Base-by-base conservation (phyloP, 2,797 vertebrate species). In the Xiphophorus birchmanni region DNA sequence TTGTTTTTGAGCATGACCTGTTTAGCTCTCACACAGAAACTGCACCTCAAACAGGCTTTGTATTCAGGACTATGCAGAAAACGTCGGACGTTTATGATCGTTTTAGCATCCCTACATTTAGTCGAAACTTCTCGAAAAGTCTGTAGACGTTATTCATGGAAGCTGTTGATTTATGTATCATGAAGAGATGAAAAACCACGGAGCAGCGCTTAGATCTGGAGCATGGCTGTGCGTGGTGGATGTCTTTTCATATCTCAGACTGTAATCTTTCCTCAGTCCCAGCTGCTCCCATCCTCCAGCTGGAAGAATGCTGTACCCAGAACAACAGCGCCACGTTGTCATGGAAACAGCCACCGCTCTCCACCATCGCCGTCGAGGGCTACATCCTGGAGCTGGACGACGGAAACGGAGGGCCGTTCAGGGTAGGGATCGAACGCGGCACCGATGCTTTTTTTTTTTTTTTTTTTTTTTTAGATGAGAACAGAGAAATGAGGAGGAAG, bases 321-420 rank as follows among this genome's bases (percentile, higher is more conserved):
- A 99, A 98, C 95, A 99, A 98, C 96, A 99, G 98, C 0, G 97
- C 97, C 54, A 99, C 98, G 0, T 92, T 99, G 94, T 99, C 98
- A 80, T 99, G 99, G 99, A 99, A 99, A 92, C 98, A 99, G 94
- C 98, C 98, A 0, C 97, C 98, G 0, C 95, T 99, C 85, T 99
- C 99, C 42, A 96, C 96, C 1, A 97, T 99, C 87, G 88, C 94
- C n/a, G 98, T 97, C n/a, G 99, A 99, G 0, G 99, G 99, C 0
- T 99, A 99, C 93, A 99, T 99, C 91, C 95, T 99, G 86, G 99
- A 99, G 94, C 96, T 99, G 83, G 99, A 99, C 4, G 98, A 99
- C 0, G 99, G 98, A 75, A 98, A 94, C 1, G 97, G 97, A 0
- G 98, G 98, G 35, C 98, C 97, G 69, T 99, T 99, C 95, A 96